Percentiles rank a stretch among this genome's conserved stretches.
These are phyloP conservation scores for Gracilinanus agilis DNA, from an alignment of 2,113 vertebrate species.

Conservation along the genomic window DNA sequence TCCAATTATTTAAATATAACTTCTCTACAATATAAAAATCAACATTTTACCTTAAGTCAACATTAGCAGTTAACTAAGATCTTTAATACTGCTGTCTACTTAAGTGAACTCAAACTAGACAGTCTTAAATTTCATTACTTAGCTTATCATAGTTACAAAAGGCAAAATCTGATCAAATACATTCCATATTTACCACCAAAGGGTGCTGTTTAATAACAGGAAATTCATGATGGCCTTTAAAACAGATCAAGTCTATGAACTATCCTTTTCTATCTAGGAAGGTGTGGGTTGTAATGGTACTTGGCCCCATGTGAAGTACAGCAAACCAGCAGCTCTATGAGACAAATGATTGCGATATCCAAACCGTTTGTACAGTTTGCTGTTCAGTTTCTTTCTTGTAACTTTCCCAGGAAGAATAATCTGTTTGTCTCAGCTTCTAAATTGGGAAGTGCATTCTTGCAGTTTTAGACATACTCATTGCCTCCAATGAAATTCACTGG, in stretches of 20 bases:
- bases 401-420: slow-evolving; percentile 3
- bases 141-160: not conserved
- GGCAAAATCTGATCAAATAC: not conserved
- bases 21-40: slow-evolving; percentile 4
- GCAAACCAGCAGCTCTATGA: not conserved
- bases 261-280: not conserved
- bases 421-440: slow-evolving; percentile 20
- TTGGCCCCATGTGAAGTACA: not conserved
- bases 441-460: not conserved
- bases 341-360: slow-evolving; percentile 37
- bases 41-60: not conserved
- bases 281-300: not conserved
- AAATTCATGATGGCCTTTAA: not conserved
- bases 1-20: not conserved
- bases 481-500: not conserved
- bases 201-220: not conserved
- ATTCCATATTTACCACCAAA: slow-evolving; percentile 1
- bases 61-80: not conserved
- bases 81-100: not conserved
- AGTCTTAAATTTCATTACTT: not conserved
- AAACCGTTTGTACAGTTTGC: not conserved
- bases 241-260: not conserved
- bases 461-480: not conserved
- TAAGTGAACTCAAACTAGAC: not conserved
- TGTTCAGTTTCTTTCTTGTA: slow-evolving; percentile 27